phyloP scores from a whole-genome alignment of 2,797 vertebrate species.

The Acanthurus tractus region DNA sequence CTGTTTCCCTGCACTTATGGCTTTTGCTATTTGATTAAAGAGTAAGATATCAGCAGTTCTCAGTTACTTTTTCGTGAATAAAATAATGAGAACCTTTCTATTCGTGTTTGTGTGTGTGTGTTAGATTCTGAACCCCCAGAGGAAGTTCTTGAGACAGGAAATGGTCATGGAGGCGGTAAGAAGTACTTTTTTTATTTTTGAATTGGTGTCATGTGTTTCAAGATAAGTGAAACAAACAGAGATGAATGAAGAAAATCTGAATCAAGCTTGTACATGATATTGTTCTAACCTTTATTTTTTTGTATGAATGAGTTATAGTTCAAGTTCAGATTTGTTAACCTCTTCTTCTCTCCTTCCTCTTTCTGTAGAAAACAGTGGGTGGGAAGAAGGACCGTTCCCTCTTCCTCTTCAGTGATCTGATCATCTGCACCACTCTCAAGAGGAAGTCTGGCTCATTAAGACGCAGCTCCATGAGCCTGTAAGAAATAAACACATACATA shows the following conservation, averaged over 20 bases:
- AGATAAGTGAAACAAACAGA: neutral
- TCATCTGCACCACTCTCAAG: slow-evolving; percentile 97
- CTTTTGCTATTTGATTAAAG: neutral
- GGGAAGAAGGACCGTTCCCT: slow-evolving; percentile 98
- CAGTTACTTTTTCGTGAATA: neutral
- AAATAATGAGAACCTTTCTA: neutral
- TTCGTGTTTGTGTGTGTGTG: slow-evolving; percentile 7
- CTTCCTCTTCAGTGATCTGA: slow-evolving; percentile 97
- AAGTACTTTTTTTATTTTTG: neutral
- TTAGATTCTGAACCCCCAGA: slow-evolving; percentile 94
- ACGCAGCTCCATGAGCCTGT: slow-evolving; percentile 99
- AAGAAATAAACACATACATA: slow-evolving; percentile 61
- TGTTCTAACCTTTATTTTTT: too few species aligned
- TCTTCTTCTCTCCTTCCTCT: slow-evolving; percentile 19
- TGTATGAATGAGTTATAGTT: too few species aligned
- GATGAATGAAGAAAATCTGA: neutral
- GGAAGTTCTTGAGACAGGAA: slow-evolving; percentile 97
- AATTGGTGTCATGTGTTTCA: neutral
- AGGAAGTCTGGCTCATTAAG: slow-evolving; percentile 97
- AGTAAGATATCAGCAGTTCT: neutral
- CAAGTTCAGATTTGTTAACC: neutral
- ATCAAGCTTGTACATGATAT: too few species aligned
- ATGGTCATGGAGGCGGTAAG: slow-evolving; percentile 98
- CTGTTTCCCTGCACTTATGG: neutral
- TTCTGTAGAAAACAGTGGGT: slow-evolving; percentile 91